Conservation (phyloP, 2,888 invertebrate species). For the Eretmocerus hayati region DNA sequence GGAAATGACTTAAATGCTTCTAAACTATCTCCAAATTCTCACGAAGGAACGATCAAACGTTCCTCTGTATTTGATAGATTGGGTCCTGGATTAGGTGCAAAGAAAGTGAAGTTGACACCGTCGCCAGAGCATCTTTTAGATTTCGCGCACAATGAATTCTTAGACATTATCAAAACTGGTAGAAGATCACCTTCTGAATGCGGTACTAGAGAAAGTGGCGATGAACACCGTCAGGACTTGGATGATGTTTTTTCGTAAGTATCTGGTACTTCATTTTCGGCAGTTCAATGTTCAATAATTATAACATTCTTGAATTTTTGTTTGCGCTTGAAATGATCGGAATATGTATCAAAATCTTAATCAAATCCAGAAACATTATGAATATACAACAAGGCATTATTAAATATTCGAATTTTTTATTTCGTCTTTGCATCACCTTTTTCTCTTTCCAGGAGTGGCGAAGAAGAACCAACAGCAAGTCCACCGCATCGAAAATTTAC, state of each 20-base stretch:
- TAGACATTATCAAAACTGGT: constrained; percentile 1
- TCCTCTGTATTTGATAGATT: constrained; percentile 6
- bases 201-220: no score
- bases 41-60: background rate
- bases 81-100: background rate
- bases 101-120: background rate
- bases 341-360: no score
- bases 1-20: no score
- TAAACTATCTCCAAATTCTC: background rate
- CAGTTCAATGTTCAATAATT: no score
- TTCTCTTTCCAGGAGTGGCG: constrained; percentile 4
- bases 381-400: no score
- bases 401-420: no score
- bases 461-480: constrained; percentile 7
- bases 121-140: background rate
- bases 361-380: no score
- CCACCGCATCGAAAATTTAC: constrained; percentile 16
- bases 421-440: no score
- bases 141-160: background rate
- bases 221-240: no score
- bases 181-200: background rate
- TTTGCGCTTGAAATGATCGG: no score
- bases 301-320: no score
- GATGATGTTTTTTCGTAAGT: constrained; percentile 12
- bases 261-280: no score